Conservation (phyloP, 1,140 invertebrate species). For the Hypothenemus hampei region DNA sequence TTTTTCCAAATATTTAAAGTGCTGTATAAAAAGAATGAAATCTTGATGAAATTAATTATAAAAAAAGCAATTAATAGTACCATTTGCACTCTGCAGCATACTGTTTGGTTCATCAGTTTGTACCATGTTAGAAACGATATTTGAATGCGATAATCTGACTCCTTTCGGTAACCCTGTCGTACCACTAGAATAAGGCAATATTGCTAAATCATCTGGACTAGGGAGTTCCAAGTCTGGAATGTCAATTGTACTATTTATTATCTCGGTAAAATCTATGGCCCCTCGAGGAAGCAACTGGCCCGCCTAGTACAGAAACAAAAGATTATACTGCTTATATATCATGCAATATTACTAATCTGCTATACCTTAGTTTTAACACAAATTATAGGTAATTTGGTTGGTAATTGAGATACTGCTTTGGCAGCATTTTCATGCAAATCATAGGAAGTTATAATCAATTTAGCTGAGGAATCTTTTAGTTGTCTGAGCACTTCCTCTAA, state of each 20-base stretch:
- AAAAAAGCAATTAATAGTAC: too few species aligned
- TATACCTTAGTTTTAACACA: constrained; percentile 47
- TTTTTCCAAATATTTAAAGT: too few species aligned
- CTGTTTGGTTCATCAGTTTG: constrained; percentile 32
- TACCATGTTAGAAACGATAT: constrained; percentile 51
- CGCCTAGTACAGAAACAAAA: constrained; percentile 25
- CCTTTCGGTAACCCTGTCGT: constrained; percentile 88
- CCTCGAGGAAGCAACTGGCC: constrained; percentile 46
- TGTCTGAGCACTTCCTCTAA: constrained; percentile 74
- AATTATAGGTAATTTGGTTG: constrained; percentile 53
- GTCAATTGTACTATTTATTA: constrained; percentile 45
- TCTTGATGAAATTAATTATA: too few species aligned
- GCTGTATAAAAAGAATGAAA: too few species aligned
- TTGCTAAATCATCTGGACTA: constrained; percentile 48
- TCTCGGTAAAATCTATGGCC: constrained; percentile 55
- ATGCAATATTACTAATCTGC: neutral
- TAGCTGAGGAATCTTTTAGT: constrained; percentile 58
- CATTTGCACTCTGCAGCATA: too few species aligned
- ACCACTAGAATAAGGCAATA: constrained; percentile 74
- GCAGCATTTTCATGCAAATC: constrained; percentile 48
- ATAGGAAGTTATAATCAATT: constrained; percentile 62
- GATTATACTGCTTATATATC: constrained; percentile 5
- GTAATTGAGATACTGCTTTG: constrained; percentile 46
- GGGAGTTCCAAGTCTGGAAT: constrained; percentile 45
- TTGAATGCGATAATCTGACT: constrained; percentile 71